Percentiles rank a stretch among this genome's conserved stretches.
Conservation (phyloP, 2,113 vertebrate species). For the Pyrgilauda ruficollis region DNA sequence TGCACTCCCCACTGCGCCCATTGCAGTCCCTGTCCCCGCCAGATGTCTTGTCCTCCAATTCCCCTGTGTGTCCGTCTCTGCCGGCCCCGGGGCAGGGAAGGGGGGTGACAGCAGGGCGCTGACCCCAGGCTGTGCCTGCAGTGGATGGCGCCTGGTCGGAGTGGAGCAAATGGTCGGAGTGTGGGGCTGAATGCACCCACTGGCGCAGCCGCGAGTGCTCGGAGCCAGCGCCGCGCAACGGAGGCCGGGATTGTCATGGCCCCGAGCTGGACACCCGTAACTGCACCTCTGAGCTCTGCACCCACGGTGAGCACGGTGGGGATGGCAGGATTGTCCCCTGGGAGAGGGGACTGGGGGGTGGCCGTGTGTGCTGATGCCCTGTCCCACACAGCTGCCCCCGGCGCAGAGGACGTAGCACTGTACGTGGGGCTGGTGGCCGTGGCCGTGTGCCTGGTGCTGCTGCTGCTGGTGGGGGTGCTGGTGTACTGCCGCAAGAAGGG, state of each 20-base stretch:
- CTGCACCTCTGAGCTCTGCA: constrained; percentile 94
- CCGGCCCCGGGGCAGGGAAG: not conserved
- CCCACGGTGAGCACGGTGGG: constrained; percentile 83
- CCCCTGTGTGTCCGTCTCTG: constrained; percentile 31
- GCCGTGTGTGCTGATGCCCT: not conserved
- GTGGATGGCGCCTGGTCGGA: constrained; percentile 94
- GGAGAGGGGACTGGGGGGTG: not conserved
- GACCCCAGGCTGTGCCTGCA: constrained; percentile 42
- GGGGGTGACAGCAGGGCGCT: not conserved
- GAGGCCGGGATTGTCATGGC: constrained; percentile 90
- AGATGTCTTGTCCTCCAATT: not conserved
- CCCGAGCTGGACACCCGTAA: constrained; percentile 91
- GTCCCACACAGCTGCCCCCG: constrained; percentile 71
- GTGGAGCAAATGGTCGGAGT: constrained; percentile 97
- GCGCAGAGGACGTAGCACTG: constrained; percentile 90
- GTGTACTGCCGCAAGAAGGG: constrained; percentile 94
- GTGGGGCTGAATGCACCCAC: constrained; percentile 89
- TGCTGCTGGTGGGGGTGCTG: constrained; percentile 89
- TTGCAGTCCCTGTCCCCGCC: not conserved
- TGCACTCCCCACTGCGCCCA: constrained; percentile 18
- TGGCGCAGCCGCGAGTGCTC: constrained; percentile 95
- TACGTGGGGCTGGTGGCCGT: constrained; percentile 93
- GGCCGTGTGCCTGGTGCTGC: constrained; percentile 89
- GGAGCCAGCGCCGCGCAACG: constrained; percentile 89
- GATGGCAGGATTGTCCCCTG: not conserved